Percentiles rank a stretch among this genome's conserved stretches.
Conservation (phyloP, 2,888 invertebrate species). For the Reticulitermes lucifugus region DNA sequence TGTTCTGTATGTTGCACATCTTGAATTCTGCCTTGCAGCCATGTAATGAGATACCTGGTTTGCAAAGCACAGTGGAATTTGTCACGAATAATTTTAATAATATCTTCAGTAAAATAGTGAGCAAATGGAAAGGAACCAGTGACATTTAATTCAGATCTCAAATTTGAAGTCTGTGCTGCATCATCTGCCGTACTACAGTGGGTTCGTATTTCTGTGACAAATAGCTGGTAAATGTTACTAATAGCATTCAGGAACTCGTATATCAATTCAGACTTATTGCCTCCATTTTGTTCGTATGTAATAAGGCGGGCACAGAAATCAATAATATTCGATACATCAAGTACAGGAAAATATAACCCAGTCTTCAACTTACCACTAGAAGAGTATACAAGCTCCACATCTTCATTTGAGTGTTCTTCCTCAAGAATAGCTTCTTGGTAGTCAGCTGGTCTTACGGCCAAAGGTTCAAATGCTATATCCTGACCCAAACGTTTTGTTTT, state of each 20-base stretch:
- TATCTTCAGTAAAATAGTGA: constrained; percentile 55
- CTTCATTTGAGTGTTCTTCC: constrained; percentile 12
- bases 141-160: not conserved
- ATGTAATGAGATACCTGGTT: not conserved
- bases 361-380: not conserved
- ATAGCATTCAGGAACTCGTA: not conserved
- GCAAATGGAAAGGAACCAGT: constrained; percentile 56
- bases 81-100: constrained; percentile 54
- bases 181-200: not conserved
- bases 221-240: not conserved
- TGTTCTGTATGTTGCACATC: not conserved
- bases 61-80: constrained; percentile 48
- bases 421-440: constrained; percentile 9
- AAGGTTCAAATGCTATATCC: constrained; percentile 47
- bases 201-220: not conserved
- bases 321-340: constrained; percentile 19
- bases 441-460: constrained; percentile 49
- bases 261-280: not conserved
- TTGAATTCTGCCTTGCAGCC: not conserved
- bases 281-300: not conserved
- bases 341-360: not conserved
- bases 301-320: constrained; percentile 8
- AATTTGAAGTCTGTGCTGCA: not conserved
- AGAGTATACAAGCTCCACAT: constrained; percentile 14
- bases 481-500: constrained; percentile 56